Conservation (phyloP, 2,113 vertebrate genomes). For the Agapornis roseicollis region DNA sequence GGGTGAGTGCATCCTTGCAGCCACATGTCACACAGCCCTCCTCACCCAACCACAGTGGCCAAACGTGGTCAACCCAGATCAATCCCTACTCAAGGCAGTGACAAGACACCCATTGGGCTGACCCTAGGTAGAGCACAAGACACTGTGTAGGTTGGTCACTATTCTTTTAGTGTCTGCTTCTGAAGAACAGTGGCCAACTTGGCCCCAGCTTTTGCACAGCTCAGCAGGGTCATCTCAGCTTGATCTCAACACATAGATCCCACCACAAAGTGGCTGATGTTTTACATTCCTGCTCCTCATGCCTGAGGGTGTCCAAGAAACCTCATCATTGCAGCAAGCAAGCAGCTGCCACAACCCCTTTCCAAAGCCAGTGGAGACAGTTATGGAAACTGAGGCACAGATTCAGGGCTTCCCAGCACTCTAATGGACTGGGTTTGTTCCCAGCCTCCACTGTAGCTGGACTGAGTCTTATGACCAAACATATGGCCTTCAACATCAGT, state of each 20-base stretch:
- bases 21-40: background rate
- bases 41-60: accelerated
- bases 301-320: background rate
- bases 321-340: background rate
- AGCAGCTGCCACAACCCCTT: background rate
- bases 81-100: background rate
- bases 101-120: accelerated
- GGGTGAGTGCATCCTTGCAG: background rate
- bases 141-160: accelerated
- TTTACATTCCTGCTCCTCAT: background rate
- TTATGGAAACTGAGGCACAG: background rate
- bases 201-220: background rate
- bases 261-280: background rate
- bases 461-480: background rate
- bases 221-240: background rate
- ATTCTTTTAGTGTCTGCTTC: background rate
- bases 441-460: accelerated
- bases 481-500: background rate
- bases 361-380: background rate
- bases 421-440: background rate
- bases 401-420: background rate
- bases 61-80: accelerated
- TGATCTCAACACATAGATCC: background rate
- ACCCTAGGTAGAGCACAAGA: background rate
- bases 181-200: background rate